These are phyloP conservation scores for Nestor notabilis DNA, from an alignment of 2,113 vertebrate genomes.

Conservation along the genomic window DNA sequence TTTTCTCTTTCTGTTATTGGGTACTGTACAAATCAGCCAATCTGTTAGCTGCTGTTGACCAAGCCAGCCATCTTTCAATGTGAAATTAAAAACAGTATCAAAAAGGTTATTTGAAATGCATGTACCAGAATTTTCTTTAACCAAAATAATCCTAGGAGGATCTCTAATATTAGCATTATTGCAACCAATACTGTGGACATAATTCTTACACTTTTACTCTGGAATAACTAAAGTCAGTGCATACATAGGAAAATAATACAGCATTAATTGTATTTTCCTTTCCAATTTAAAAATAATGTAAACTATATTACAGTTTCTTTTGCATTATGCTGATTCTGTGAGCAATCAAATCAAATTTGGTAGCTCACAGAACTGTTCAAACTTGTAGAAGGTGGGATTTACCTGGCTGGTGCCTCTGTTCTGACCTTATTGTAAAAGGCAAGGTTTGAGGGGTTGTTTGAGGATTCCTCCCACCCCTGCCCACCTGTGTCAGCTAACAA, in stretches of 20 bases:
- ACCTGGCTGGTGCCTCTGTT: not conserved
- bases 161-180: not conserved
- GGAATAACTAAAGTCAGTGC: not conserved
- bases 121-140: constrained; percentile 16
- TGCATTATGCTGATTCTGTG: not conserved
- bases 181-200: not conserved
- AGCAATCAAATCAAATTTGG: not conserved
- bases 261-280: not conserved
- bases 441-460: not conserved
- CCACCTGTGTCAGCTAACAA: not conserved
- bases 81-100: not conserved
- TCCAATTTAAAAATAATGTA: not conserved
- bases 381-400: not conserved
- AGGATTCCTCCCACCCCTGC: not conserved
- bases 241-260: not conserved
- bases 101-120: not conserved
- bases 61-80: not conserved
- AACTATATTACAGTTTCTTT: not conserved
- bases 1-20: not conserved
- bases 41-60: not conserved
- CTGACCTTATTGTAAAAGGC: not conserved
- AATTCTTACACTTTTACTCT: not conserved
- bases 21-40: not conserved
- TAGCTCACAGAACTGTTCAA: not conserved
- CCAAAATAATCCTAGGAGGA: not conserved